Base-by-base conservation (phyloP, 2,113 vertebrate species). In the Turnix velox region DNA sequence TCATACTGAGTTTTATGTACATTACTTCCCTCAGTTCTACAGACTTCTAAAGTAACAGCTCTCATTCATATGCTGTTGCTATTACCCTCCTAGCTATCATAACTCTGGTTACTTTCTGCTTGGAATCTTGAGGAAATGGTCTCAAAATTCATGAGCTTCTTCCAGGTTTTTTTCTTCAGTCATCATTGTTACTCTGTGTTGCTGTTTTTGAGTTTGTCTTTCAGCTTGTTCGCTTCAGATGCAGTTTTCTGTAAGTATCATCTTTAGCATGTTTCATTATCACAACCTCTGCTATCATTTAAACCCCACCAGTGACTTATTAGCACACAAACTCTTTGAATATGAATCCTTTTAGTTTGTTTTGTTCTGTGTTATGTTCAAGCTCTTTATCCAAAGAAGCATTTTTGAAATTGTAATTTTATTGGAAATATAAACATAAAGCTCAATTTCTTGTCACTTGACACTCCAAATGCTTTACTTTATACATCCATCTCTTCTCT, bases 401-500 rank as follows among this genome's bases (percentile, higher is more conserved):
- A 43, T 13, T 46, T 83, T 72, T 63, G 2, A 28, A 43, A 52
- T 18, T 35, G n/a, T 43, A 72, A 30, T 1, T 2, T 80, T 43
- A 16, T 23, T 51, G 18, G 2, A 10, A 43, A 52, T 16, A 37
- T 27, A 61, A 20, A 14, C 2, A 43, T n/a, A 80, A 89, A 83
- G 4, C 20, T 83, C 10, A 7, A 0, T 74, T 76, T 68, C 10
- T 80, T 73, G 2, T 1, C 4, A 59, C 1, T 6, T 33, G 5
- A 35, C 4, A 46, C 9, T 37, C 12, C 17, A 6, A 63, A 33
- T 35, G 19, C 2, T 75, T 73, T 46, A 18, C 7, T 76, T 65
- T 35, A 9, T 15, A 3, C 1, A 2, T 2, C 30, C 59, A 40
- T 30, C 7, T 48, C 20, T 18, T 30, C 5, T 31, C 0, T 40